Conservation (phyloP, 1,140 invertebrate genomes). For the Portunus trituberculatus region DNA sequence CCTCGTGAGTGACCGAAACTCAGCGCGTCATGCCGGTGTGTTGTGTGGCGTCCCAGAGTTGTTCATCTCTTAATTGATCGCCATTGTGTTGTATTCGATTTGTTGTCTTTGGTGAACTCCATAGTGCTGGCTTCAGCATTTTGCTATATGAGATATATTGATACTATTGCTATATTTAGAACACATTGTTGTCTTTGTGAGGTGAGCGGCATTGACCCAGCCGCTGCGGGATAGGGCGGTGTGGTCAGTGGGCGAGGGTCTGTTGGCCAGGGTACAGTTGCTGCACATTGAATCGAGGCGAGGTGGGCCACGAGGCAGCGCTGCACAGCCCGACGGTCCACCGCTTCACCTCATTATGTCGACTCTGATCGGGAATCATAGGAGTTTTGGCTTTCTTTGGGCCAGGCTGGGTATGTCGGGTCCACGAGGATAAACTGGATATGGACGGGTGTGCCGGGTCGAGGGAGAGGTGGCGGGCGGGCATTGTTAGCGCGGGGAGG, state of each 20-base stretch:
- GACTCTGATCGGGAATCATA: slow-evolving; percentile 5
- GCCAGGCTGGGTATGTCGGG: background rate
- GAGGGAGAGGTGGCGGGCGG: slow-evolving; percentile 43
- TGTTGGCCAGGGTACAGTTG: background rate
- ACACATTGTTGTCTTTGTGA: background rate
- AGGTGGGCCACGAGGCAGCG: background rate
- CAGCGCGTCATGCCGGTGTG: background rate
- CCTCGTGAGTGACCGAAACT: slow-evolving; percentile 5
- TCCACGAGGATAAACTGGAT: slow-evolving; percentile 6
- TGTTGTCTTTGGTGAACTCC: background rate
- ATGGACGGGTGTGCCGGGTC: slow-evolving; percentile 23
- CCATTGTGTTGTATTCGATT: background rate
- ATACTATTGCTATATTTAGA: background rate
- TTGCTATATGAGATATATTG: background rate
- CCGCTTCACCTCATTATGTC: background rate
- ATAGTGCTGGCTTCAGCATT: background rate
- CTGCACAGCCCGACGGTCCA: background rate
- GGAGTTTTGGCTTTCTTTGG: background rate
- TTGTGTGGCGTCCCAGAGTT: background rate
- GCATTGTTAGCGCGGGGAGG: slow-evolving; percentile 71
- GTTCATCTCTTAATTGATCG: background rate
- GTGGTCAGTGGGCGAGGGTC: background rate
- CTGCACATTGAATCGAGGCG: background rate
- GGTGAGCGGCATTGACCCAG: background rate
- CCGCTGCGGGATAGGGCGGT: background rate